Base-by-base conservation (phyloP, 37 sponge, comb jelly and placozoan genomes). In the Chondrilla cf. caribensis region DNA sequence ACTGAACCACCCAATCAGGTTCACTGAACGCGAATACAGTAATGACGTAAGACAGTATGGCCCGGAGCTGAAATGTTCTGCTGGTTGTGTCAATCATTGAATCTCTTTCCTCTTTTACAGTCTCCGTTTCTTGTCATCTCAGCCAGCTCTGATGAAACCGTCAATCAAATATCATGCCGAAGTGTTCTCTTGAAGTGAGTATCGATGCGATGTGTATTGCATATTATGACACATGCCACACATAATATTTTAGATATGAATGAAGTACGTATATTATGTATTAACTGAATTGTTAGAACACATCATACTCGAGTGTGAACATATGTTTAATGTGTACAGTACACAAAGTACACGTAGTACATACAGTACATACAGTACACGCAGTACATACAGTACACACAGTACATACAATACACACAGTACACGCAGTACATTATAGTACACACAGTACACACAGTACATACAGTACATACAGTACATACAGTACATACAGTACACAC, bases 51-150 rank as follows among this genome's bases (percentile, higher is more conserved):
- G 76, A 70, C 29, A 37, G 19, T n/a, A 65, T 26, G n/a, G n/a
- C n/a, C n/a, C n/a, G n/a, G n/a, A n/a, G n/a, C n/a, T n/a, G n/a
- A n/a, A n/a, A n/a, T n/a, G n/a, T n/a, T n/a, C n/a, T n/a, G n/a
- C n/a, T n/a, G n/a, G n/a, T n/a, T n/a, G n/a, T n/a, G n/a, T n/a
- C n/a, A n/a, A n/a, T n/a, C n/a, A n/a, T n/a, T n/a, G n/a, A n/a
- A n/a, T n/a, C n/a, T n/a, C n/a, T n/a, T n/a, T n/a, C n/a, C n/a
- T n/a, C n/a, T n/a, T n/a, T 17, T 60, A 37, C 41, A 90, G 92
- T 82, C 77, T 78, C 95, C 95, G 9, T 83, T 83, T 57, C 76
- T 94, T 38, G 54, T 88, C 2, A 35, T 94, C 31, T 51, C 65
- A 8, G 44, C 85, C 1, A 70, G 81, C 24, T 88, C 92, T 2